These are phyloP conservation scores for Coelinius sp. DNA, from an alignment of 2,888 invertebrate genomes.

Conservation along the genomic window DNA sequence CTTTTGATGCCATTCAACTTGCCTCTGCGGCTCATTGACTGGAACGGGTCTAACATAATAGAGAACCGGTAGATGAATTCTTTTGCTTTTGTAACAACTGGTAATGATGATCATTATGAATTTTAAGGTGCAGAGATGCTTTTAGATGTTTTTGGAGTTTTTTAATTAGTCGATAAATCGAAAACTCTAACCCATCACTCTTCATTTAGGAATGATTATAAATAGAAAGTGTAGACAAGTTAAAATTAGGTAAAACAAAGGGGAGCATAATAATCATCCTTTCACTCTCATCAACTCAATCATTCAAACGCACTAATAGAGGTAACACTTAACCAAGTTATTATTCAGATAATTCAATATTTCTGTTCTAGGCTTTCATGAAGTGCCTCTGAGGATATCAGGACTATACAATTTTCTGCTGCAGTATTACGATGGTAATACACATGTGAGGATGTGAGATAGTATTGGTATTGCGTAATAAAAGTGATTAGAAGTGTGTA, in stretches of 20 bases:
- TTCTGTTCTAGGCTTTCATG: conserved; percentile 8
- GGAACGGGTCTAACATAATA: conserved; percentile 4
- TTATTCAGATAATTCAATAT: neutral
- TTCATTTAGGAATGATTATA: neutral
- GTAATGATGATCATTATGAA: neutral
- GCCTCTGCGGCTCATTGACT: conserved; percentile 16
- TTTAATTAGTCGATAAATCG: no score
- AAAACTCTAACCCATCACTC: no score
- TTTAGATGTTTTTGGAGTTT: no score
- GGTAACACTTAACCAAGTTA: neutral
- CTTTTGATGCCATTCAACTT: conserved; percentile 4
- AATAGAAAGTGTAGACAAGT: conserved; percentile 7
- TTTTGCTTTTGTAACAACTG: neutral
- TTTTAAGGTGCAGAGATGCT: no score
- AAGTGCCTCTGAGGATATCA: neutral
- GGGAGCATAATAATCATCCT: neutral
- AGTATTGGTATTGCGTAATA: conserved; percentile 1
- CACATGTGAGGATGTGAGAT: neutral
- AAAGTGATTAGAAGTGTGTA: conserved; percentile 4
- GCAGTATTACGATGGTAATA: neutral
- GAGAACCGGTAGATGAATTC: neutral
- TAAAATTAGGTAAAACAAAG: neutral
- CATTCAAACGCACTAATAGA: neutral
- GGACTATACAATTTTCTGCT: neutral
- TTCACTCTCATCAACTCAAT: neutral